These are phyloP conservation scores for Psophia crepitans DNA, from an alignment of 2,113 vertebrate genomes.

Conservation along the genomic window DNA sequence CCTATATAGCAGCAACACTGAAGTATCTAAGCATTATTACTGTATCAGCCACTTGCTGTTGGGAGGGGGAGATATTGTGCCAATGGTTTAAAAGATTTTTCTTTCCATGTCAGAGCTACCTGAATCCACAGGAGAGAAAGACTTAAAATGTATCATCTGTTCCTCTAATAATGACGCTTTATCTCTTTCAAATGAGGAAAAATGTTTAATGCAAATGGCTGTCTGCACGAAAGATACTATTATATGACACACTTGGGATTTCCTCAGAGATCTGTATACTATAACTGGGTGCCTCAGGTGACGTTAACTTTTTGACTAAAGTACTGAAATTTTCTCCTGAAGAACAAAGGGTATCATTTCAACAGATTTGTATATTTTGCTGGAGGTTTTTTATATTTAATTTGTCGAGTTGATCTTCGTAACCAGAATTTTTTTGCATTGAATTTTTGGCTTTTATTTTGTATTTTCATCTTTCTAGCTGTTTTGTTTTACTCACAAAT, in stretches of 20 bases:
- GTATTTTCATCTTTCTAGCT: not conserved
- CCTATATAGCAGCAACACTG: not conserved
- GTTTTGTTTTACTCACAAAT: not conserved
- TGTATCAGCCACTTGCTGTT: not conserved
- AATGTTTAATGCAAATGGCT: conserved; percentile 19
- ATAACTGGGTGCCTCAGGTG: not conserved
- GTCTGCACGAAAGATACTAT: not conserved
- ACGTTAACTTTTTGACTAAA: not conserved
- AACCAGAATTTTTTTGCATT: not conserved
- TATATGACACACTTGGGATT: not conserved
- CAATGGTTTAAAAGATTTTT: not conserved
- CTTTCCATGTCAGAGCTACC: not conserved
- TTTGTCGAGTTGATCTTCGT: not conserved
- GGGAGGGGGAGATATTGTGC: not conserved
- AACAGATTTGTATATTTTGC: not conserved
- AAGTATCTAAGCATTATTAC: not conserved
- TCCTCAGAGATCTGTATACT: not conserved
- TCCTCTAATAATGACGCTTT: conserved; percentile 19
- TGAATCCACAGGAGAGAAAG: conserved; percentile 3
- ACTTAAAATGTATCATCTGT: not conserved
- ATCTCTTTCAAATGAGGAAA: conserved; percentile 11
- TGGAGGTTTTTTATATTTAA: not conserved
- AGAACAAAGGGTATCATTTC: not conserved
- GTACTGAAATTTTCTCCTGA: not conserved
- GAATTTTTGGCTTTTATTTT: not conserved